Evolutionary conservation across 2,888 invertebrate genomes (phyloP).

Genomic region (Dryadula phaetusa): DNA sequence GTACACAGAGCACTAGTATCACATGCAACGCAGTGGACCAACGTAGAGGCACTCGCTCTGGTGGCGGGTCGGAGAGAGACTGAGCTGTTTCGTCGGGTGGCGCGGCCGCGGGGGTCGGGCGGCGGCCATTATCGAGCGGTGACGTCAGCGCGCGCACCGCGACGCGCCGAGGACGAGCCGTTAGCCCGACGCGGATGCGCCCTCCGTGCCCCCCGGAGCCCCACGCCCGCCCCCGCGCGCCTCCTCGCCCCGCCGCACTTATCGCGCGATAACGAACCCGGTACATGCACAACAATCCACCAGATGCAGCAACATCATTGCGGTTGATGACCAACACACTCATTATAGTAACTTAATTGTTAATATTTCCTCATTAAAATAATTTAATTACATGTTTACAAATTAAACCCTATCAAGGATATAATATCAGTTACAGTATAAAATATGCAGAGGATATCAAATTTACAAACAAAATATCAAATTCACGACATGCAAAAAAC

Average conservation of each 20-base stretch:
- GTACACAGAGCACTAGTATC: constrained; percentile 73
- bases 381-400: background rate
- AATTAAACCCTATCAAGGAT: background rate
- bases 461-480: constrained; percentile 13
- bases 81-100: constrained; percentile 62
- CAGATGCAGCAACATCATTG: constrained; percentile 38
- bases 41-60: constrained; percentile 62
- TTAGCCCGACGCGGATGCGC: constrained; percentile 80
- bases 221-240: constrained; percentile 46
- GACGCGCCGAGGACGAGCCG: constrained; percentile 75
- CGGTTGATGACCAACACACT: constrained; percentile 17
- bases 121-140: constrained; percentile 83
- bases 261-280: constrained; percentile 66
- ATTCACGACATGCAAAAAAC: background rate
- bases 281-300: constrained; percentile 45
- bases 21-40: constrained; percentile 68
- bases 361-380: background rate
- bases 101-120: constrained; percentile 57
- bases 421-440: background rate
- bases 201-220: constrained; percentile 55
- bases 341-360: background rate
- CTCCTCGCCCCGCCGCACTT: constrained; percentile 56
- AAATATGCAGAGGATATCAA: background rate
- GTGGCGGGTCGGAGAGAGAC: constrained; percentile 71
- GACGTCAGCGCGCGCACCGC: constrained; percentile 84